phyloP scores from a whole-genome alignment of 1,140 invertebrate genomes.

The Adelges cooleyi region DNA sequence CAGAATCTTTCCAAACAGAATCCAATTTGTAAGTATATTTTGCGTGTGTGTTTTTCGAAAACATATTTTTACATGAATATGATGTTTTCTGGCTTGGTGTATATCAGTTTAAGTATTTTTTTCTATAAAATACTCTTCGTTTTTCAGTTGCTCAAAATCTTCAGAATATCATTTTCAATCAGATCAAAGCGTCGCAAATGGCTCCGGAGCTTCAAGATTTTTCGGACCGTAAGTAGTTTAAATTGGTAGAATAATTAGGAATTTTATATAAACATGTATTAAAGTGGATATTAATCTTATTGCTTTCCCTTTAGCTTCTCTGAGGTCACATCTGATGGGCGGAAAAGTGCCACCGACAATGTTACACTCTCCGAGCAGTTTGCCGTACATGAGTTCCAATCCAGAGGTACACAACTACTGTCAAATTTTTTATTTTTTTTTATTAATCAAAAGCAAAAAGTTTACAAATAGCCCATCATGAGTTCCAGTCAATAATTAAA shows the following conservation, averaged over 20 bases:
- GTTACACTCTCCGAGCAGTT: slow-evolving; percentile 5
- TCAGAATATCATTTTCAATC: slow-evolving; percentile 40
- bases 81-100: neutral
- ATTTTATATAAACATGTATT: no score
- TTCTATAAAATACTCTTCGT: neutral
- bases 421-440: no score
- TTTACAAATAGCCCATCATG: neutral
- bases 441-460: no score
- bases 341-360: neutral
- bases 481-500: neutral
- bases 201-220: neutral
- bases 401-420: slow-evolving; percentile 1
- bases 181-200: slow-evolving; percentile 31
- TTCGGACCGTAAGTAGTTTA: neutral
- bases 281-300: no score
- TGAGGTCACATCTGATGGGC: neutral
- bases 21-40: slow-evolving; percentile 41
- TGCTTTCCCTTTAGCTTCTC: neutral
- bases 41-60: neutral
- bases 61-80: neutral
- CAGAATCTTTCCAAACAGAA: slow-evolving; percentile 44
- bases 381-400: neutral
- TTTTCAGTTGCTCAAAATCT: slow-evolving; percentile 42
- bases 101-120: neutral
- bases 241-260: no score